These are phyloP conservation scores for Sternarchorhynchus goeldii DNA, from an alignment of 2,797 vertebrate species.

Conservation along the genomic window DNA sequence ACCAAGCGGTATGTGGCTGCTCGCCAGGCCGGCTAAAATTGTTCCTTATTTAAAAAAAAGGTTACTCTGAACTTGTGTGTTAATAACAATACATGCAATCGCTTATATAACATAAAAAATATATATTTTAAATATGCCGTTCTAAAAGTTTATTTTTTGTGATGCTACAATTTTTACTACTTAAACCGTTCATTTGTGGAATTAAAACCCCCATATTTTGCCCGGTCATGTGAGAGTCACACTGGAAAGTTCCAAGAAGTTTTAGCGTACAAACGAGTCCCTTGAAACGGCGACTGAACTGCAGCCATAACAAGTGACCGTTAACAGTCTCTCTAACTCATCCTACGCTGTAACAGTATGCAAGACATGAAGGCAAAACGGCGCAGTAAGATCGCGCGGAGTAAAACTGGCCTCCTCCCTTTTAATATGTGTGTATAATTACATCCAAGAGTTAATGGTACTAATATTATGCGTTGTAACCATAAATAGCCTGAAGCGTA, in stretches of 20 bases:
- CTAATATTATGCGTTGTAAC: too few relatives aligned
- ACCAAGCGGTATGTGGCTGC: conserved; percentile 18
- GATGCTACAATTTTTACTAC: too few relatives aligned
- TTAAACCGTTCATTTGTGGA: too few relatives aligned
- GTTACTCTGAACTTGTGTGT: not conserved
- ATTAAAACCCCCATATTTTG: not conserved
- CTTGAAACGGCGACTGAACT: not conserved
- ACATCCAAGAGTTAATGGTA: too few relatives aligned
- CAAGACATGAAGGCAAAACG: too few relatives aligned
- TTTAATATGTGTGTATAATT: too few relatives aligned
- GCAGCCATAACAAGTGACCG: not conserved
- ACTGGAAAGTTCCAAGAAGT: conserved; percentile 15
- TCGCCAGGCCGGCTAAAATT: not conserved
- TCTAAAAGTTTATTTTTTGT: not conserved
- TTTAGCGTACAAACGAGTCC: not conserved
- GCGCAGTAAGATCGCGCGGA: too few relatives aligned
- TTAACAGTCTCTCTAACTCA: too few relatives aligned
- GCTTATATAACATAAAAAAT: not conserved
- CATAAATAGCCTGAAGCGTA: too few relatives aligned
- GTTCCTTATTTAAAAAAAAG: not conserved
- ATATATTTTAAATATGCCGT: not conserved
- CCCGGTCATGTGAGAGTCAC: conserved; percentile 47
- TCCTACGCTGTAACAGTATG: too few relatives aligned
- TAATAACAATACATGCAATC: not conserved
- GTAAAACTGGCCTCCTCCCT: too few relatives aligned